Conservation (phyloP, 2,797 vertebrate species). For the Varecia variegata region DNA sequence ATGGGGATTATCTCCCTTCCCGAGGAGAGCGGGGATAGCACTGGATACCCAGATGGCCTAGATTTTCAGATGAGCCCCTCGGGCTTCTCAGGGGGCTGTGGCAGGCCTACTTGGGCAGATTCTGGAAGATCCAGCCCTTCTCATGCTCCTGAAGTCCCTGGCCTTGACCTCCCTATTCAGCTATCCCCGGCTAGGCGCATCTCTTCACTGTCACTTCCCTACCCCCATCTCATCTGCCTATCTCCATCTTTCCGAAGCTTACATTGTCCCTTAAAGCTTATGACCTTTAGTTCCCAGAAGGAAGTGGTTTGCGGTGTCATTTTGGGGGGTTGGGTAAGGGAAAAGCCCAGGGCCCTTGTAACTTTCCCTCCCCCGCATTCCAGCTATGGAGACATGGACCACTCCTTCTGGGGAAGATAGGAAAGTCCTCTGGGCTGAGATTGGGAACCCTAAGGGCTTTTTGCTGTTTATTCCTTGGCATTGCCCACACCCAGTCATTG, state of each 20-base stretch:
- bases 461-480: neutral
- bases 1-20: neutral
- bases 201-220: neutral
- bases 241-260: conserved; percentile 52
- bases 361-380: neutral
- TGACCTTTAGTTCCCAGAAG: conserved; percentile 46
- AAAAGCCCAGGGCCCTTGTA: neutral
- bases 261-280: conserved; percentile 34
- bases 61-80: neutral
- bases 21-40: neutral
- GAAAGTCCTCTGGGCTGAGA: neutral
- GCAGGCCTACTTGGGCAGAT: neutral
- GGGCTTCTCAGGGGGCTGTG: neutral
- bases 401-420: neutral
- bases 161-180: neutral
- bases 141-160: neutral
- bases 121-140: neutral
- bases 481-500: neutral
- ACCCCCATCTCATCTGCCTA: neutral
- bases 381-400: neutral
- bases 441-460: neutral
- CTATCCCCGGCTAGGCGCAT: neutral
- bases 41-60: neutral
- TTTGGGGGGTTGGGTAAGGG: neutral
- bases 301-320: conserved; percentile 1